These are phyloP conservation scores for Tauraco hartlaubi DNA, from an alignment of 2,797 vertebrate species.

Conservation along the genomic window DNA sequence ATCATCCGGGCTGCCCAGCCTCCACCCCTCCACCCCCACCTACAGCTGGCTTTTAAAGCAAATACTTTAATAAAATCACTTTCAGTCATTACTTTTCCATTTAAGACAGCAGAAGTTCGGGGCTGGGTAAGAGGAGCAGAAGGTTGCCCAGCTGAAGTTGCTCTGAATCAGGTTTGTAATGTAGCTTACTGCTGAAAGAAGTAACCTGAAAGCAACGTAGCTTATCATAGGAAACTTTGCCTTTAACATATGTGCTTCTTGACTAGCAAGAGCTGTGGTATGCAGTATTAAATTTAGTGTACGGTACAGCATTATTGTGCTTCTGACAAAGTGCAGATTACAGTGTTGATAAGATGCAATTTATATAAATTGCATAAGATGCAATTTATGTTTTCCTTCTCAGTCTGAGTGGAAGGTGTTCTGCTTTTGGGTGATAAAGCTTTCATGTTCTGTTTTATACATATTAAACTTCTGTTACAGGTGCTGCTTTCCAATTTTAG, in stretches of 20 bases:
- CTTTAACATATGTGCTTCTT: background rate
- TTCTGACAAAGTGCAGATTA: background rate
- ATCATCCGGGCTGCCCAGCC: conserved; percentile 52
- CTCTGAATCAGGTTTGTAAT: conserved; percentile 53
- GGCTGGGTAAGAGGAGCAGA: conserved; percentile 12
- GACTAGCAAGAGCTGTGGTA: background rate
- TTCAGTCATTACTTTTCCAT: conserved; percentile 5
- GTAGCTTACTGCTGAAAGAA: background rate
- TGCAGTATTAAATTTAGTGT: background rate
- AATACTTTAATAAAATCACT: conserved; percentile 30
- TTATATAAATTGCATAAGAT: background rate
- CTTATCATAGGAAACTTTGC: background rate
- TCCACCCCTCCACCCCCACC: conserved; percentile 58
- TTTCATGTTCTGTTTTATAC: background rate
- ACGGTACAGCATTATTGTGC: background rate
- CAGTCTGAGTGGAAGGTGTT: background rate
- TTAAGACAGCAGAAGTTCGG: background rate
- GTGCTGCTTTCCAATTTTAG: background rate
- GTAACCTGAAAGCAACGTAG: background rate
- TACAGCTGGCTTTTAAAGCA: conserved; percentile 20
- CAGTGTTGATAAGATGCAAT: background rate
- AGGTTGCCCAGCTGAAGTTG: conserved; percentile 8
- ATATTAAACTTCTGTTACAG: background rate
- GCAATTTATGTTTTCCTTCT: background rate
- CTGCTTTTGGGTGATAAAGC: background rate